A percentile compares a stretch with the other conserved stretches of the same genome.
These are phyloP conservation scores for Himalopsyche tibetana DNA, from an alignment of 2,888 invertebrate species.

Conservation along the genomic window DNA sequence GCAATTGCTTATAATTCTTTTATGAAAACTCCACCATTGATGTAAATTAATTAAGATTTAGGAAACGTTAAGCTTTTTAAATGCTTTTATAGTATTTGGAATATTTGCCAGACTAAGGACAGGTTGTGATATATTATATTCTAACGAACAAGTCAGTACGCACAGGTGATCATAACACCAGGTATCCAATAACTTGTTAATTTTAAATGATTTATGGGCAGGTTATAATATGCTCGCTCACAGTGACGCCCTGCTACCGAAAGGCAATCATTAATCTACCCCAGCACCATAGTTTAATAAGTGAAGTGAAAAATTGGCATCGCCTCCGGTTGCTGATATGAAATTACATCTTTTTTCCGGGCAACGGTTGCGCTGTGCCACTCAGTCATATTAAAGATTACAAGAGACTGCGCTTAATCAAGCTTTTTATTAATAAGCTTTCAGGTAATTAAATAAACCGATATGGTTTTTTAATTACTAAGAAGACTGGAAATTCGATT, in stretches of 20 bases:
- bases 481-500: no score
- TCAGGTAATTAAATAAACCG: background rate
- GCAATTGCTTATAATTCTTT: no score
- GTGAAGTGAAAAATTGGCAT: slow-evolving; percentile 65
- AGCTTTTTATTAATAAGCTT: slow-evolving; percentile 11
- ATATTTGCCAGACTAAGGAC: background rate
- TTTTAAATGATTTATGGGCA: slow-evolving; percentile 65
- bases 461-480: background rate
- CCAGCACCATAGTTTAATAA: slow-evolving; percentile 63
- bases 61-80: no score
- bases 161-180: slow-evolving; percentile 52
- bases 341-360: slow-evolving; percentile 46
- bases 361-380: slow-evolving; percentile 5
- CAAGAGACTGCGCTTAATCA: background rate
- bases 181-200: slow-evolving; percentile 66
- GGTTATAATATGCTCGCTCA: slow-evolving; percentile 54
- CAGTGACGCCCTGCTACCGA: slow-evolving; percentile 50
- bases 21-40: no score
- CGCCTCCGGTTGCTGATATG: slow-evolving; percentile 49
- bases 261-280: slow-evolving; percentile 64
- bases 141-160: background rate
- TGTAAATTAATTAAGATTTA: no score
- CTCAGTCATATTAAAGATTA: slow-evolving; percentile 49
- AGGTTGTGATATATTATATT: background rate
- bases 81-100: no score